Evolutionary conservation across 2,113 vertebrate species (phyloP).

Genomic region (Neofelis nebulosa): DNA sequence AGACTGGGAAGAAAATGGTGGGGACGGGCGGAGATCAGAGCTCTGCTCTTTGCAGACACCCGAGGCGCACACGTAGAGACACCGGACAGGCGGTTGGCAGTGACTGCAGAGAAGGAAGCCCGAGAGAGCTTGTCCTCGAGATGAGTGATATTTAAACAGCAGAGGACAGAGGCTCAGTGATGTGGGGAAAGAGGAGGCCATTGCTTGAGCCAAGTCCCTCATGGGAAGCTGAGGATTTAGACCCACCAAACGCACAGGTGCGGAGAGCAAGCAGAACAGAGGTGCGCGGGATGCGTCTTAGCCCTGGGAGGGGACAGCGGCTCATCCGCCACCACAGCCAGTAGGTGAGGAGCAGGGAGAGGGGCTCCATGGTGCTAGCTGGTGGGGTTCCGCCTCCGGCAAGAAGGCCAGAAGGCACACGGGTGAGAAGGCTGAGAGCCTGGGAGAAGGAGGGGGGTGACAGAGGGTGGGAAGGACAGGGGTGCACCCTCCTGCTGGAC

Average conservation of each 20-base stretch:
- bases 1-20: neutral
- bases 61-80: too few species aligned
- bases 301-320: too few species aligned
- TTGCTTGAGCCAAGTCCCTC: neutral
- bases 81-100: neutral
- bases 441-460: neutral
- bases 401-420: too few species aligned
- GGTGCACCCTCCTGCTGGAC: too few species aligned
- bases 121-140: neutral
- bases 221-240: neutral
- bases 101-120: neutral
- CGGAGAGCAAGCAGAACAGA: rapidly evolving
- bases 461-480: too few species aligned
- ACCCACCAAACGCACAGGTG: too few species aligned
- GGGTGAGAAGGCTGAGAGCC: neutral
- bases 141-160: neutral
- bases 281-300: rapidly evolving
- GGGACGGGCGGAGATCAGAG: neutral
- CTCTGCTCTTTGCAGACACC: neutral
- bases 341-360: neutral
- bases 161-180: neutral
- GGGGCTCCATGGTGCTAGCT: too few species aligned
- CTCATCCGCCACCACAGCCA: too few species aligned
- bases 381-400: too few species aligned
- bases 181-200: too few species aligned